Evolutionary conservation across 2,113 vertebrate species (phyloP).

Genomic region (Erinaceus europaeus): DNA sequence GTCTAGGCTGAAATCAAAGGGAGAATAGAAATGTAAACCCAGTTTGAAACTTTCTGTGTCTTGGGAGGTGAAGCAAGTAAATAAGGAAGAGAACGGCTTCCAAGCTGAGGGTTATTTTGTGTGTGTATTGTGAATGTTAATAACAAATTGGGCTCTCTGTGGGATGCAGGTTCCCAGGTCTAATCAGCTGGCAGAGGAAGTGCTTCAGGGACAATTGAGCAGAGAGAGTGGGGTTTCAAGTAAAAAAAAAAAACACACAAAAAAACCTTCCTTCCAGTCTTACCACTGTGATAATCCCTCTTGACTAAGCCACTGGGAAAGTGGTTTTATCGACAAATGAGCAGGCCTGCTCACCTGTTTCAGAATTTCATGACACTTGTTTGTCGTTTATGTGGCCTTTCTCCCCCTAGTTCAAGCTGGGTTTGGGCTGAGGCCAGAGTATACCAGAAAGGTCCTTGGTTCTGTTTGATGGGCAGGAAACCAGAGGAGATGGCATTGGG

Average conservation of each 20-base stretch:
- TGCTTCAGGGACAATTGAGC: not conserved
- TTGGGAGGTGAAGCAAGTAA: slow-evolving; percentile 1
- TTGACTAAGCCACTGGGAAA: not conserved
- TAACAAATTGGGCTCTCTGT: not conserved
- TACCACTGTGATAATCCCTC: not conserved
- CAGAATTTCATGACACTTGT: too few relatives aligned
- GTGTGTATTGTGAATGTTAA: not conserved
- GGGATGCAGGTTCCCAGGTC: not conserved
- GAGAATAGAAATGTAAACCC: not conserved
- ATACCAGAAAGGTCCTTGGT: not conserved
- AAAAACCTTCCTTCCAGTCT: too few relatives aligned
- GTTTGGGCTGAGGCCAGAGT: not conserved
- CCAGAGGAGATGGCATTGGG: not conserved
- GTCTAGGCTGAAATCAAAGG: not conserved
- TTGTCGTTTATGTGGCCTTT: too few relatives aligned
- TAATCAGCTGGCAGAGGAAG: slow-evolving; percentile 5
- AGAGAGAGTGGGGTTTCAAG: not conserved
- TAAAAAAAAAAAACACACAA: too few relatives aligned
- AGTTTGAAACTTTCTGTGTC: slow-evolving; percentile 9
- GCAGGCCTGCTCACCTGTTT: too few relatives aligned
- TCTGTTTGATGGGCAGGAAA: not conserved
- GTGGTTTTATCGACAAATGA: not conserved
- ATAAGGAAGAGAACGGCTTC: not conserved
- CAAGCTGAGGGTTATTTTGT: not conserved
- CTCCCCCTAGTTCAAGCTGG: not conserved